Evolutionary conservation across 2,888 invertebrate genomes (phyloP).

Genomic region (Pachycephus smyrnensis): DNA sequence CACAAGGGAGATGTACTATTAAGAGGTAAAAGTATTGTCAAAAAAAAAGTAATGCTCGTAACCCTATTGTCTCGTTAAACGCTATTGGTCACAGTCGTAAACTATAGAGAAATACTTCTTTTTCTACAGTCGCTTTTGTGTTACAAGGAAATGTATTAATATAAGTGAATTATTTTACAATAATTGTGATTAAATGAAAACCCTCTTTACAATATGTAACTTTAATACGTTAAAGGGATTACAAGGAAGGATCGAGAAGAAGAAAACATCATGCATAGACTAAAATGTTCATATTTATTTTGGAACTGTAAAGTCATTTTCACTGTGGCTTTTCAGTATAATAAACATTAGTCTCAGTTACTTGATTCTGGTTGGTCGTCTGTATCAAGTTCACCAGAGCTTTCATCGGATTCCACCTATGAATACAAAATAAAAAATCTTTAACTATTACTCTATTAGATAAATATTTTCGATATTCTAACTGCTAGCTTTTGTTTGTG

Average conservation of each 20-base stretch:
- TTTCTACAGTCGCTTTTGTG: neutral
- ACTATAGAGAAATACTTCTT: neutral
- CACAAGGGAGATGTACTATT: neutral
- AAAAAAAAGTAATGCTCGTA: neutral
- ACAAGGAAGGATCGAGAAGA: neutral
- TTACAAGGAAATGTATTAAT: neutral
- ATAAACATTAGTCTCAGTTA: slow-evolving; percentile 7
- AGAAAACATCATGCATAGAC: neutral
- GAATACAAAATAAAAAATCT: slow-evolving; percentile 14
- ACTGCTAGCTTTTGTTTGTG: neutral
- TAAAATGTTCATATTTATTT: neutral
- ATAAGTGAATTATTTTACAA: neutral
- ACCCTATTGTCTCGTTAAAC: neutral
- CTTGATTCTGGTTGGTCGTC: slow-evolving; percentile 45
- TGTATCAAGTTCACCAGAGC: slow-evolving; percentile 56
- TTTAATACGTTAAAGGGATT: too few relatives aligned
- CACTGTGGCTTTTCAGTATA: neutral
- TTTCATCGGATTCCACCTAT: slow-evolving; percentile 59
- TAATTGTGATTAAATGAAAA: too few relatives aligned
- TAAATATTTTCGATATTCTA: neutral
- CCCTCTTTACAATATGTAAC: too few relatives aligned
- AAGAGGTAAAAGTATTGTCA: neutral
- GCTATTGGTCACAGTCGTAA: neutral
- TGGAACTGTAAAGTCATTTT: neutral
- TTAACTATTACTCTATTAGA: neutral